Base-by-base conservation (phyloP, 2,888 invertebrate species). In the Cantharis lateralis region DNA sequence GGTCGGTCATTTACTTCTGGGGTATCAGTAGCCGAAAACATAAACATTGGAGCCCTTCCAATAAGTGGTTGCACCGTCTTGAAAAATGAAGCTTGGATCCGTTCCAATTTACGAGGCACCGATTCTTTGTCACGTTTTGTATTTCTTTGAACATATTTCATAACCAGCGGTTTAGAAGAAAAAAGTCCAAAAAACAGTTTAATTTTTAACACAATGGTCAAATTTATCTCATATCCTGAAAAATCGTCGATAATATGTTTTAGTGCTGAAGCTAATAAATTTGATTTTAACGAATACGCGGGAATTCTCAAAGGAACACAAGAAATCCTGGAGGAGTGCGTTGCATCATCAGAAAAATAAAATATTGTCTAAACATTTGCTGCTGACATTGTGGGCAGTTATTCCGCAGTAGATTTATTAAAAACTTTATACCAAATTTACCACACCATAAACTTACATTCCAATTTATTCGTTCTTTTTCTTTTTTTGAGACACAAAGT, bases 341-440 rank as follows among this genome's bases (percentile, higher is more conserved):
- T 62, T 73, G 62, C 26, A 66, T 71, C 70, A 75, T 75, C 75
- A 71, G 70, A 75, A 75, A 71, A 64, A 75, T 75, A 71, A 75
- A 75, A 75, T 75, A 75, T 70, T 64, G 66, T 62, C 64, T 48
- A 75, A 75, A 63, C 70, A 75, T 75, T 74, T 75, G 75, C 66
- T 75, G 66, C 70, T 61, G 75, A 75, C 64, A 71, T 68, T 66
- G 70, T 71, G 71, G 70, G 75, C 32, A 32, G 74, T 70, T 69
- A 70, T 74, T 74, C 70, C 32, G 1, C 24, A 66, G 64, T 15
- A 66, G 24, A 66, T 66, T 66, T 66, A 66, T 66, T 66, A 66
- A 20, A n/a, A 66, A 66, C 64, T 20, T 66, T 66, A 20, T 24
- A 13, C 20, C 20, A 24, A 66, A 20, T 66, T 66, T 66, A 13